Conservation (phyloP, 2,797 vertebrate species). For the Sarcophilus harrisii region DNA sequence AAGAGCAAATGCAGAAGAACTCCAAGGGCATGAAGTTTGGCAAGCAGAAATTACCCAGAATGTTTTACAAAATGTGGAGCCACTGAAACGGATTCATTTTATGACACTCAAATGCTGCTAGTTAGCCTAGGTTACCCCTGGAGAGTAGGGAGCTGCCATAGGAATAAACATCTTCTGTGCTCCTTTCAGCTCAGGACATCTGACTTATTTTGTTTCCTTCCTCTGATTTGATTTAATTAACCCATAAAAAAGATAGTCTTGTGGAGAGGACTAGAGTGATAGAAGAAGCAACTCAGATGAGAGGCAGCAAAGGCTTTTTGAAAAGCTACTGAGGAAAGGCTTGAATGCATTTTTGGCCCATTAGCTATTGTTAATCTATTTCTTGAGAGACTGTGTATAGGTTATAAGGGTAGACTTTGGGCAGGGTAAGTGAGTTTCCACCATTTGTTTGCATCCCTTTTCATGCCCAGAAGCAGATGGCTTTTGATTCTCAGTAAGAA, state of each 20-base stretch:
- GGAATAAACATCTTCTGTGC: not conserved
- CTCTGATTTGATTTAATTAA: not conserved
- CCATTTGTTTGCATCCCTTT: too few species aligned
- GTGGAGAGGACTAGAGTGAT: not conserved
- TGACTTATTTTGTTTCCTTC: not conserved
- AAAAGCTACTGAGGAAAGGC: not conserved
- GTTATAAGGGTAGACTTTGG: too few species aligned
- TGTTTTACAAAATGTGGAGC: not conserved
- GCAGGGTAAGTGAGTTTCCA: rapidly evolving
- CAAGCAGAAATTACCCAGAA: not conserved
- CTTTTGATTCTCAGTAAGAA: not conserved
- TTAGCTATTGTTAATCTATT: not conserved
- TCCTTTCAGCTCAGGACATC: not conserved
- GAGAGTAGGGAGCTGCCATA: not conserved
- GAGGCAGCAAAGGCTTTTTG: not conserved
- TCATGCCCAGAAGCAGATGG: too few species aligned
- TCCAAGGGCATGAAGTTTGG: rapidly evolving
- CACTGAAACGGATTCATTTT: not conserved
- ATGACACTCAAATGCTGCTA: not conserved
- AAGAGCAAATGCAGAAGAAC: not conserved
- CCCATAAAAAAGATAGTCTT: not conserved
- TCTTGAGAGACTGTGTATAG: not conserved
- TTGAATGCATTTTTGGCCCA: rapidly evolving
- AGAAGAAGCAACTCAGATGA: not conserved
- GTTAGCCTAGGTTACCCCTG: not conserved